A percentile compares a stretch with the other conserved stretches of the same genome.
Conservation (phyloP, 2,888 invertebrate species). For the Lutraria lutraria region DNA sequence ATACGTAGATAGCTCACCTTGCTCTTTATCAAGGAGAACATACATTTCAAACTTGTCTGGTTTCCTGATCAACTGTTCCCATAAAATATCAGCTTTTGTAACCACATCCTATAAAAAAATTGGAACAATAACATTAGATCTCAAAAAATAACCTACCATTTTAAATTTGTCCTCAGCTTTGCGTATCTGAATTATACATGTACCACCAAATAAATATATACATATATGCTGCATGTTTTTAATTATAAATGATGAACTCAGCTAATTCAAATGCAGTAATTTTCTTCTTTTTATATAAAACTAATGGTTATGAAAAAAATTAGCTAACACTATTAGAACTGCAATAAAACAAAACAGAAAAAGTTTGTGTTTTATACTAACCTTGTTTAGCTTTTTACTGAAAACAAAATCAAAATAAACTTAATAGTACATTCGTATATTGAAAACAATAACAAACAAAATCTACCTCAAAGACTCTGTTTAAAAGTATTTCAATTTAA, state of each 20-base stretch:
- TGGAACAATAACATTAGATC: conserved; percentile 7
- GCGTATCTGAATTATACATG: no score
- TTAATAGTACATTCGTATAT: not conserved
- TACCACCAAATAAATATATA: no score
- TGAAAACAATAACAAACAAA: not conserved
- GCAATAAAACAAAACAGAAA: not conserved
- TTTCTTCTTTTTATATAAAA: not conserved
- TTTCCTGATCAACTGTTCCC: conserved; percentile 67
- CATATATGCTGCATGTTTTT: no score
- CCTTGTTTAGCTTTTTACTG: conserved; percentile 48
- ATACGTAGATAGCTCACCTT: conserved; percentile 46
- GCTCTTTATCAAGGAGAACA: conserved; percentile 63
- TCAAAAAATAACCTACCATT: no score
- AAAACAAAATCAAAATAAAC: conserved; percentile 23
- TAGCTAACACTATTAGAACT: not conserved
- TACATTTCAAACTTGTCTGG: conserved; percentile 72
- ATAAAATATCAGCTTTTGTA: conserved; percentile 58
- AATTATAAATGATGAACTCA: no score
- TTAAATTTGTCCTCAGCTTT: no score
- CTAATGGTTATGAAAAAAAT: not conserved
- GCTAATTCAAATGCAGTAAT: not conserved
- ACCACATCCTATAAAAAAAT: conserved; percentile 45
- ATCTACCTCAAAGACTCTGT: no score
- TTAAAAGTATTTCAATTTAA: no score
- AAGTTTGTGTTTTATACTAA: conserved; percentile 18